A percentile compares a stretch with the other conserved stretches of the same genome.
Evolutionary conservation across 2,113 vertebrate species (phyloP).

Genomic region (Thomomys bottae): DNA sequence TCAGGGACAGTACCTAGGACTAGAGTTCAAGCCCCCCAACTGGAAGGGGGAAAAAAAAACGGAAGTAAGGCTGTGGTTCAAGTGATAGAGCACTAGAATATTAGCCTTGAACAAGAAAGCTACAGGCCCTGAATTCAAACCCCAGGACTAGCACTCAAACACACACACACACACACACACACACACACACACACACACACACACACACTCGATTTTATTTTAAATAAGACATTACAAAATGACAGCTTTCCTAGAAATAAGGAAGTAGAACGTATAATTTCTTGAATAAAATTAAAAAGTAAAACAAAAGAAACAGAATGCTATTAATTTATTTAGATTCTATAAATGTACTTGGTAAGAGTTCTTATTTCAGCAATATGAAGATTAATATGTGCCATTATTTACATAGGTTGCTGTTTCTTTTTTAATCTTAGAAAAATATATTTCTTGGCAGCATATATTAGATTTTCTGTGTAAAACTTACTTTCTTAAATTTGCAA

Average conservation of each 20-base stretch:
- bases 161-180: too few relatives aligned
- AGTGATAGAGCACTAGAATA: too few relatives aligned
- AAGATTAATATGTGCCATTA: not conserved
- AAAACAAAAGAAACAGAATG: slow-evolving; percentile 25
- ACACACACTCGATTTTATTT: not conserved
- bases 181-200: too few relatives aligned
- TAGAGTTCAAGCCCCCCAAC: too few relatives aligned
- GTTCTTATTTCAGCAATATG: slow-evolving; percentile 30
- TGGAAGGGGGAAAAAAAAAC: too few relatives aligned
- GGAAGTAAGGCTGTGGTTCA: too few relatives aligned
- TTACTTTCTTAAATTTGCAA: slow-evolving; percentile 40
- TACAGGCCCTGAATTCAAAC: too few relatives aligned
- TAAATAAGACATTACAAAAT: slow-evolving; percentile 31
- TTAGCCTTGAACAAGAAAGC: too few relatives aligned
- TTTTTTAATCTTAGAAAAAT: slow-evolving; percentile 34
- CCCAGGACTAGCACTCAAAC: too few relatives aligned
- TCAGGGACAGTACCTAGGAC: too few relatives aligned
- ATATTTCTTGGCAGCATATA: not conserved
- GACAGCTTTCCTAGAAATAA: slow-evolving; percentile 41
- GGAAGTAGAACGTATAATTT: slow-evolving; percentile 2
- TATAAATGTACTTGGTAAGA: slow-evolving; percentile 24
- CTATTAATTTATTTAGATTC: slow-evolving; percentile 10
- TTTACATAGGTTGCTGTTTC: not conserved
- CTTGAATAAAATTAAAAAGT: slow-evolving; percentile 30
- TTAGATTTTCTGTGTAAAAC: slow-evolving; percentile 46